Evolutionary conservation across 37 sponge, comb jelly and placozoan species (phyloP), one percentile per base, ranked within the genome.

Genomic region (Chondrosia reniformis): DNA sequence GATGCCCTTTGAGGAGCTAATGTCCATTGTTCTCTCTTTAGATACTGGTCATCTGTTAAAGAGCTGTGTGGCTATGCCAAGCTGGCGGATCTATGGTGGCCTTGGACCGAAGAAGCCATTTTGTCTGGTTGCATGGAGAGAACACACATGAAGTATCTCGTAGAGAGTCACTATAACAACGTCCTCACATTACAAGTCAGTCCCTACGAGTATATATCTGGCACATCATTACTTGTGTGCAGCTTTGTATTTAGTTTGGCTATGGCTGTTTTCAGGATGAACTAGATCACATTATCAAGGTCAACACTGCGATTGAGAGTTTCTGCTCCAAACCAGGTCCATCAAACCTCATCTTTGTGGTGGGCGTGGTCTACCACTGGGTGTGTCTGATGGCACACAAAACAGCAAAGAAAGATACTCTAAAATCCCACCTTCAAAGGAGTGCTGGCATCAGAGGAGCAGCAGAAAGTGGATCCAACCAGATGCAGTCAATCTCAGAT

Each of bases 301-400:
- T 75, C 7, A 76, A 86, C 6, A 45, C 34, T 38, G 61, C 62
- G 24, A 80, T 86, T 10, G n/a, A 54, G 2, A 32, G 2, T 4
- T 76, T 86, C 45, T 22, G 38, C 27, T 22, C 31, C 9, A 17
- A 75, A 17, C 33, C 81, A 39, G 64, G 63, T 25, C 80, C 85
- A 3, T 19, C 66, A 0, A 67, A 40, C 59, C 55, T 81, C 17
- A 52, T 76, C 17, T 73, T 87, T 46, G 57, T 87, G 28, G 34
- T 87, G 54, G 88, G 88, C 40, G 83, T 87, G 22, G 82, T 81
- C 42, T 83, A 87, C 62, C 88, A 87, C 64, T 87, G 88, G 88
- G 63, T 82, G 3, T 30, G 79, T 6, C 41, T 82, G 28, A 55
- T 78, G 36, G 79, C 79, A 37, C 62, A 76, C 54, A 77, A 71